Evolutionary conservation across 2,888 invertebrate species (phyloP), one percentile per base, ranked within the genome.

Genomic region (Mesorhabditis belari): DNA sequence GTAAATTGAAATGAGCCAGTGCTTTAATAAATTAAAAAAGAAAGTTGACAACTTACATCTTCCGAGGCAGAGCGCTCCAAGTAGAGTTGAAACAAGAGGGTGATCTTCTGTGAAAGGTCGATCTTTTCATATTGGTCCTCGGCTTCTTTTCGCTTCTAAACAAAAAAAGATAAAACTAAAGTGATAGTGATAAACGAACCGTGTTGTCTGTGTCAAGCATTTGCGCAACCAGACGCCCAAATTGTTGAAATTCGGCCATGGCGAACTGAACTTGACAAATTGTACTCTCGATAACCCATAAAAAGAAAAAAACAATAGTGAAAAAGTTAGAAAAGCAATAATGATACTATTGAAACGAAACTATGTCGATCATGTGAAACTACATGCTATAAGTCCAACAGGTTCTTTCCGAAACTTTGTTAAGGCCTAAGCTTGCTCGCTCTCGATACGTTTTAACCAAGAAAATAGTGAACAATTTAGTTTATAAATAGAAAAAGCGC

Each of bases 71-170:
- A 57, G 17, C 65, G 56, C 6, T 66, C 67, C 21, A 63, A 44
- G 63, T 72, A 77, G 12, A 69, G 63, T 49, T 69, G 69, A 57
- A 75, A 74, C 12, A 77, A 69, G 6, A 72, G 65, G 2, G 66
- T 59, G 5, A 65, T 60, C 55, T 65, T 65, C 12, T 58, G 57
- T 23, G n/a, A 17, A 35, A 17, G 44, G n/a, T 66, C 66, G 54
- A 66, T 62, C 49, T 63, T 29, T 6, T 66, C 64, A 57, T 64
- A 66, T 28, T 60, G 62, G 52, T 66, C 66, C 50, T 66, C 66
- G 6, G 66, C 66, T 29, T 59, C 44, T 58, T 66, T 66, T 3
- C 66, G 12, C n/a, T 35, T 35, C 44, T 35, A 35, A 35, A 35
- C 12, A 35, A 35, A n/a, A 1, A 17, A n/a, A 17, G 12, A 9